phyloP scores from a whole-genome alignment of 2,113 vertebrate genomes.

The Procapra przewalskii region DNA sequence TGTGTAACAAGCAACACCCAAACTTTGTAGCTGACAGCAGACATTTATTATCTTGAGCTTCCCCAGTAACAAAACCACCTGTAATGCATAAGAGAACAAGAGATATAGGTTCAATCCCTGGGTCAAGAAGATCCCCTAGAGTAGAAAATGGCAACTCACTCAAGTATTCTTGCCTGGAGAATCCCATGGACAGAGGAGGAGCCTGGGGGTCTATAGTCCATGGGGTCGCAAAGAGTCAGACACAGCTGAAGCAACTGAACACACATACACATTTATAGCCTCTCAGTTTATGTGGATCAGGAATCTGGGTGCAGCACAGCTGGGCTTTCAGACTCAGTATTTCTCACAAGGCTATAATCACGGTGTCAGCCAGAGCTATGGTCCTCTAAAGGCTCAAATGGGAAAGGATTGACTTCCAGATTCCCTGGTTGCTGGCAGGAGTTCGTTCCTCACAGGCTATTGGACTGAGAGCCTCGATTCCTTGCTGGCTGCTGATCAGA shows the following conservation, averaged over 20 bases:
- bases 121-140: neutral
- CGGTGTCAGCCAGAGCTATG: neutral
- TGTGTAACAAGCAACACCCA: neutral
- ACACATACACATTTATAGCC: neutral
- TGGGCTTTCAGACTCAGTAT: too few species aligned
- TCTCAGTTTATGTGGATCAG: neutral
- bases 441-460: neutral
- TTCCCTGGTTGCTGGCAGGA: too few species aligned
- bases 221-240: neutral
- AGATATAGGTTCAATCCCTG: neutral
- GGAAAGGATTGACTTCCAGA: neutral
- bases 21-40: neutral
- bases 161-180: neutral
- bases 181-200: neutral
- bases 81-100: neutral
- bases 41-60: neutral
- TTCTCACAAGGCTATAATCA: neutral
- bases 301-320: neutral
- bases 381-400: neutral
- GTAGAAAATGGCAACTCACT: neutral
- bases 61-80: neutral
- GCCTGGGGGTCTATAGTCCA: neutral
- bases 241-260: neutral
- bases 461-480: neutral
- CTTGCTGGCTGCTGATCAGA: neutral